These are phyloP conservation scores for Brachyalestes nurse DNA, from an alignment of 2,797 vertebrate genomes.

Conservation along the genomic window DNA sequence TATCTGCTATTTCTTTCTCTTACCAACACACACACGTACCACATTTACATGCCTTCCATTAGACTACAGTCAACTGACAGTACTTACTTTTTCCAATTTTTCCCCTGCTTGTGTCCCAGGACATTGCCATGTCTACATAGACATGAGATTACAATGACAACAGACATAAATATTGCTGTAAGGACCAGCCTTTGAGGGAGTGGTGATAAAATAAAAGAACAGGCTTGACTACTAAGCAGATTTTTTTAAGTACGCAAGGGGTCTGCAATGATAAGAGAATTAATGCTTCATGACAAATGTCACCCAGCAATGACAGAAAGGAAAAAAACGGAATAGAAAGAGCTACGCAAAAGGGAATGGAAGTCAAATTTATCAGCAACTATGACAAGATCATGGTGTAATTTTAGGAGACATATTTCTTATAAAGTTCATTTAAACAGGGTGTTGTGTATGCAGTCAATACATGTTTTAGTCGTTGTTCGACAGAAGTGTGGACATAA, in stretches of 20 bases:
- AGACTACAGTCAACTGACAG: constrained; percentile 43
- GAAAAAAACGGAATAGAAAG: constrained; percentile 5
- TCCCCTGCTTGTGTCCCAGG: constrained; percentile 48
- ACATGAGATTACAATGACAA: constrained; percentile 64
- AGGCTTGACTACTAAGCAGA: constrained; percentile 27
- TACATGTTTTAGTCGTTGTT: no score
- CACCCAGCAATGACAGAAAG: neutral
- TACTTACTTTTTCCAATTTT: constrained; percentile 36
- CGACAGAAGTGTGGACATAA: no score
- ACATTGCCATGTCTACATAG: constrained; percentile 45
- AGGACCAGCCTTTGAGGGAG: constrained; percentile 32
- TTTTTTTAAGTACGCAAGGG: constrained; percentile 18
- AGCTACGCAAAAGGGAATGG: neutral
- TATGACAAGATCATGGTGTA: neutral
- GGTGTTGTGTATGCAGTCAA: no score
- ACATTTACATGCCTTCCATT: constrained; percentile 35
- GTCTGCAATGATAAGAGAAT: constrained; percentile 8
- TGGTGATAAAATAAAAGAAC: constrained; percentile 32
- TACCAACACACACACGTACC: neutral
- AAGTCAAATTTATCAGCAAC: neutral
- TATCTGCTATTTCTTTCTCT: constrained; percentile 18
- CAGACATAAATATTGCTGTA: constrained; percentile 55
- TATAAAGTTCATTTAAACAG: neutral
- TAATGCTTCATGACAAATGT: constrained; percentile 44
- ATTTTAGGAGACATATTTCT: neutral